Conservation (phyloP, 1,140 invertebrate genomes). For the Trichomalopsis sarcophagae region DNA sequence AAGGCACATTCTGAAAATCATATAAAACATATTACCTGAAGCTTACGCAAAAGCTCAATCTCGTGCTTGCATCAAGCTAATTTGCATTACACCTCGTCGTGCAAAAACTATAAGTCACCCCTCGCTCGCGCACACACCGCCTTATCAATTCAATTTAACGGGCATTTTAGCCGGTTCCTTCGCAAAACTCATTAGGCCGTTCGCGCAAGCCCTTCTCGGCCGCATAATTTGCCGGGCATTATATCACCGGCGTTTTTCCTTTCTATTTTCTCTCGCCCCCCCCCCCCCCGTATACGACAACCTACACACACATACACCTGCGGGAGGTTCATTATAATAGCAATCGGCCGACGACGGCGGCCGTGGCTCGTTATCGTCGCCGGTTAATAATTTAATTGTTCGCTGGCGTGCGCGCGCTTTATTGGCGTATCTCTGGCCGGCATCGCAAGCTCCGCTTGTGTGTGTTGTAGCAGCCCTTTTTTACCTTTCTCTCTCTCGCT, state of each 20-base stretch:
- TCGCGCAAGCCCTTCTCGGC: conserved; percentile 26
- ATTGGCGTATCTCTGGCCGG: conserved; percentile 70
- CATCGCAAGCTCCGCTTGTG: conserved; percentile 56
- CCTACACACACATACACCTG: neutral
- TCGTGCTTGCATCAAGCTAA: conserved; percentile 3
- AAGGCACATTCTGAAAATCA: too few relatives aligned
- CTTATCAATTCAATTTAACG: conserved; percentile 54
- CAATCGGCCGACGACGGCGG: conserved; percentile 66
- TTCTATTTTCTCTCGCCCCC: conserved; percentile 44
- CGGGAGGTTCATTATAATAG: conserved; percentile 68
- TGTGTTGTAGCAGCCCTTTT: neutral
- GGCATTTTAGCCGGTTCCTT: conserved; percentile 40
- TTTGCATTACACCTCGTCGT: conserved; percentile 13
- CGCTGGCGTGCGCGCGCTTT: conserved; percentile 69
- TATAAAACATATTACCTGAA: too few relatives aligned
- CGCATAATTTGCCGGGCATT: conserved; percentile 36
- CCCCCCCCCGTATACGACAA: conserved; percentile 7
- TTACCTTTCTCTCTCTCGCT: neutral
- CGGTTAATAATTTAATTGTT: conserved; percentile 75
- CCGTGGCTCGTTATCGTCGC: conserved; percentile 68
- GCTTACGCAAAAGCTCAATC: neutral
- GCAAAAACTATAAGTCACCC: conserved; percentile 32
- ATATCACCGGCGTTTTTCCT: neutral
- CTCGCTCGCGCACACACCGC: neutral
- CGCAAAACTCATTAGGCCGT: conserved; percentile 45